Conservation (phyloP, 2,888 invertebrate genomes). For the Drosophila siamana region DNA sequence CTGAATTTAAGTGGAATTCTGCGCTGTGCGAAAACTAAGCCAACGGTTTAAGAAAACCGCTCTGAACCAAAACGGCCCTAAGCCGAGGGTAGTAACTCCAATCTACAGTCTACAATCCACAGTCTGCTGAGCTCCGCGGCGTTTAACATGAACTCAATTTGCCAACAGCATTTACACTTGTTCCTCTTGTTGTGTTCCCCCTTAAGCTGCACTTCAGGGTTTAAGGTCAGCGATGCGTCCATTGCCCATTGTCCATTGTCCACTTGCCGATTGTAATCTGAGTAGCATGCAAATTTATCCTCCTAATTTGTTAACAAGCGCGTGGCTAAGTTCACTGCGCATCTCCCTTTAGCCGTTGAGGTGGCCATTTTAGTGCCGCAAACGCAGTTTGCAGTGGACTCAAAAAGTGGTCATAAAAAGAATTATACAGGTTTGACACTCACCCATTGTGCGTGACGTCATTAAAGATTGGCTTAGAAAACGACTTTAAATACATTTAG, state of each 20-base stretch:
- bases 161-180: conserved; percentile 79
- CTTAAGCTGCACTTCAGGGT: conserved; percentile 11
- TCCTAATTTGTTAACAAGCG: conserved; percentile 74
- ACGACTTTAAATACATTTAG: too few relatives aligned
- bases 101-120: background rate
- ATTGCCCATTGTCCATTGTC: conserved; percentile 47
- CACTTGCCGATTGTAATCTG: conserved; percentile 72
- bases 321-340: conserved; percentile 27
- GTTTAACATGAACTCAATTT: conserved; percentile 76
- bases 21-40: conserved; percentile 62
- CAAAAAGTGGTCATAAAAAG: background rate
- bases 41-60: conserved; percentile 36
- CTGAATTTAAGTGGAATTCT: conserved; percentile 69
- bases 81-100: conserved; percentile 6
- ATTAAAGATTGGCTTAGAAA: background rate
- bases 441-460: background rate
- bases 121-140: conserved; percentile 33
- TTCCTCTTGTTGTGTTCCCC: conserved; percentile 43
- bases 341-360: conserved; percentile 10
- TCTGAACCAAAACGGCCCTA: conserved; percentile 10
- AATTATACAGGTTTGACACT: background rate
- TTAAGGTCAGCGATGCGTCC: conserved; percentile 52
- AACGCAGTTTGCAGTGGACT: conserved; percentile 2
- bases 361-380: conserved; percentile 6
- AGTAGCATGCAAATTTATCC: conserved; percentile 73